These are phyloP conservation scores for Amblyopsis rosae DNA, from an alignment of 2,113 vertebrate species.

Conservation along the genomic window DNA sequence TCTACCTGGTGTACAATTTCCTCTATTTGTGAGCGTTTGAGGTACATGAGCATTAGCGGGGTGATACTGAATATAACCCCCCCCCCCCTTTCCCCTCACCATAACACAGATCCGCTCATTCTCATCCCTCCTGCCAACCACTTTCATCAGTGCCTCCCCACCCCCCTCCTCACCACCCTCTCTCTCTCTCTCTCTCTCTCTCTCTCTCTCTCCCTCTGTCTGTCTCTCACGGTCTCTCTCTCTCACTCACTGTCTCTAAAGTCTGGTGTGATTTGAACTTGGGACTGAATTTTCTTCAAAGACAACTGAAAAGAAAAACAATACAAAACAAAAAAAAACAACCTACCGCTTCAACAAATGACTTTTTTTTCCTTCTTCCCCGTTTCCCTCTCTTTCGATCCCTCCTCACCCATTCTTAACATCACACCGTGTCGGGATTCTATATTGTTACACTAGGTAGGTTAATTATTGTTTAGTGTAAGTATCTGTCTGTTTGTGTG, in stretches of 20 bases:
- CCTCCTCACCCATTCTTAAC: constrained; percentile 74
- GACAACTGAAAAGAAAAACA: constrained; percentile 44
- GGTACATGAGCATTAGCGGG: constrained; percentile 60
- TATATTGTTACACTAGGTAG: constrained; percentile 80
- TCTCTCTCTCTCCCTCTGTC: not conserved
- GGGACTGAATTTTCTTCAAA: constrained; percentile 70
- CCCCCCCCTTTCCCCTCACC: constrained; percentile 40
- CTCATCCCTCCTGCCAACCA: constrained; percentile 39
- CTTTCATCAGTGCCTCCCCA: constrained; percentile 42
- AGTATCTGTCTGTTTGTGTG: constrained; percentile 76
- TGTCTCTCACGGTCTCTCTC: constrained; percentile 11
- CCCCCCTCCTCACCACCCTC: constrained; percentile 30
- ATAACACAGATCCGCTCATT: constrained; percentile 50
- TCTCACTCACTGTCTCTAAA: constrained; percentile 52
- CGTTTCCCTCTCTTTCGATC: constrained; percentile 71
- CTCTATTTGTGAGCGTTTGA: constrained; percentile 74
- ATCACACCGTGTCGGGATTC: constrained; percentile 77
- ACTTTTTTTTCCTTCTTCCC: constrained; percentile 50
- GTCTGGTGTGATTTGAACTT: constrained; percentile 70
- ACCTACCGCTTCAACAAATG: constrained; percentile 58
- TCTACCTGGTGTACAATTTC: constrained; percentile 81
- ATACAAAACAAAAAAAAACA: not conserved
- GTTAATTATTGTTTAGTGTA: constrained; percentile 79
- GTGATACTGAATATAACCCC: constrained; percentile 51
- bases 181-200: constrained; percentile 11